A percentile compares a stretch with the other conserved stretches of the same genome.
These are phyloP conservation scores for Ophion obscuratus DNA, from an alignment of 2,888 invertebrate species.

Conservation along the genomic window DNA sequence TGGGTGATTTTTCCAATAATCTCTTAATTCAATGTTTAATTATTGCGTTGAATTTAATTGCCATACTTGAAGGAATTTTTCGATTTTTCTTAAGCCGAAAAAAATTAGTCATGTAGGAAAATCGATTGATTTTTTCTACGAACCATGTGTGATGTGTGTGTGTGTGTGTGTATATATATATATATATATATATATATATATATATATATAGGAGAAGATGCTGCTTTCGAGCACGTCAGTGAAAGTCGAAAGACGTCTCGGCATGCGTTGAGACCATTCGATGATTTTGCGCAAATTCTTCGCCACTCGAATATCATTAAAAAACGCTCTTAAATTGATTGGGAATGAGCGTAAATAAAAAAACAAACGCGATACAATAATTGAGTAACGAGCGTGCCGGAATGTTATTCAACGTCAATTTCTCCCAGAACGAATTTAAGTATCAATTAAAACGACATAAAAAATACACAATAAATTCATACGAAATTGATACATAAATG, in stretches of 20 bases:
- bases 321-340: neutral
- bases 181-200: slow-evolving; percentile 26
- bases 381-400: neutral
- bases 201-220: slow-evolving; percentile 71
- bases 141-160: neutral
- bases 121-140: too few relatives aligned
- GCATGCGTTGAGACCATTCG: slow-evolving; percentile 39
- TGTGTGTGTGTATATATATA: neutral
- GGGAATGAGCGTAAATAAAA: neutral
- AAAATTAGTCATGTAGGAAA: too few relatives aligned
- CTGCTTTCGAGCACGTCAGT: slow-evolving; percentile 76
- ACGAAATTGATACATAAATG: neutral
- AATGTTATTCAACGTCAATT: neutral
- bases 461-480: neutral
- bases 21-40: too few relatives aligned
- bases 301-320: neutral
- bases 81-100: too few relatives aligned
- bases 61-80: too few relatives aligned
- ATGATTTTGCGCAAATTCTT: slow-evolving; percentile 40
- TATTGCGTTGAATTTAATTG: too few relatives aligned
- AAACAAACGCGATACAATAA: neutral
- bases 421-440: neutral
- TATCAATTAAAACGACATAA: neutral
- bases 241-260: slow-evolving; percentile 75
- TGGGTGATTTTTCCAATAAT: too few relatives aligned